Base-by-base conservation (phyloP, 2,888 invertebrate genomes). In the Drosophila koepferae region DNA sequence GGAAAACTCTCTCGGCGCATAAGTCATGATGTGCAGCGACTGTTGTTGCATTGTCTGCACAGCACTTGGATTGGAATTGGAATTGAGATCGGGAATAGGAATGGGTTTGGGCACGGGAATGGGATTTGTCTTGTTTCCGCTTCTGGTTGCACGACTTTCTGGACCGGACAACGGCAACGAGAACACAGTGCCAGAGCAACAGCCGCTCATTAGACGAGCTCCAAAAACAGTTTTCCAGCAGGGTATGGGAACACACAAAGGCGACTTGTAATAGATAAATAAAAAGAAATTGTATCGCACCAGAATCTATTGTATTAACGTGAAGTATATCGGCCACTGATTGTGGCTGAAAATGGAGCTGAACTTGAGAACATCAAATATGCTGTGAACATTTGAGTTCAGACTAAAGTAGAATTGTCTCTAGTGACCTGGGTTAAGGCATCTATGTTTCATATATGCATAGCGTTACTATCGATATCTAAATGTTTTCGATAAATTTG, bases 1-100 rank as follows among this genome's bases (percentile, higher is more conserved):
- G 82, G 85, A 85, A 85, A 84, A 80, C 81, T 80, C 78, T 77
- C 77, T 68, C 60, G 65, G 65, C 64, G 74, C 77, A 80, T 68
- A 80, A 84, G 81, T 81, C 80, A 83, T 82, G 88, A 74, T 38
- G 59, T 69, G 70, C 67, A 44, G 74, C 64, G 46, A 18, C 40
- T 63, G 48, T 36, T 41, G 18, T 18, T 53, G 62, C 81, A 67
- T 86, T 82, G 82, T 82, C 63, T 79, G 44, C 44, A 14, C 34
- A 60, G 48, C 36, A 36, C 44, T 56, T 55, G 59, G 59, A 46
- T 48, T 43, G 60, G 49, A 40, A 49, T 74, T 61, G 54, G 55
- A 28, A 56, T 56, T 23, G 58, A 18, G 18, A 31, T 61, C 46
- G 59, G 61, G 34, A 48, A 59, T 49, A 28, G 54, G n/a, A 1